Conservation (phyloP, 2,113 vertebrate species). For the Phycodurus eques region DNA sequence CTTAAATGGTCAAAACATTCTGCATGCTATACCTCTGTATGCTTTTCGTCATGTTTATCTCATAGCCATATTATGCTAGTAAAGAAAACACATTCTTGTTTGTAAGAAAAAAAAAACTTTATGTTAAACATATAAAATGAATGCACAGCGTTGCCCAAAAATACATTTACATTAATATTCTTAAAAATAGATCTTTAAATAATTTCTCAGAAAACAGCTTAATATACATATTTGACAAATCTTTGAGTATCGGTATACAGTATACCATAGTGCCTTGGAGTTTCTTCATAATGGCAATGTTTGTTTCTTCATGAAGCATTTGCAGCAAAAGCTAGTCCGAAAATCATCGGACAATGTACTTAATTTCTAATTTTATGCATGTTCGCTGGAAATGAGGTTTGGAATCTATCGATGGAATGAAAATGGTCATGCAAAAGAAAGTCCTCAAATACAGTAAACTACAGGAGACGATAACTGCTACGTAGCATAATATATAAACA, state of each 20-base stretch:
- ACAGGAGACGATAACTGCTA: slow-evolving; percentile 36
- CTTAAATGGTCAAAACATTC: not conserved
- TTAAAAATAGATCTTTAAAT: slow-evolving; percentile 83
- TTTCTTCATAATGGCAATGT: slow-evolving; percentile 20
- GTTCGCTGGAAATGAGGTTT: not conserved
- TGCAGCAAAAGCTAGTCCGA: slow-evolving; percentile 5
- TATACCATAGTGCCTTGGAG: slow-evolving; percentile 27
- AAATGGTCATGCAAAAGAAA: slow-evolving; percentile 24
- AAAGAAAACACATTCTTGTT: slow-evolving; percentile 40
- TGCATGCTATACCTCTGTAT: not conserved
- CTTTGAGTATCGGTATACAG: slow-evolving; percentile 50
- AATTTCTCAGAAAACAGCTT: slow-evolving; percentile 73
- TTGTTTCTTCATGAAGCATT: slow-evolving; percentile 47
- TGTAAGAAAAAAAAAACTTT: slow-evolving; percentile 53
- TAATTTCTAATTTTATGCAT: slow-evolving; percentile 31
- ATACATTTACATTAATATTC: slow-evolving; percentile 64
- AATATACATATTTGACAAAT: slow-evolving; percentile 75
- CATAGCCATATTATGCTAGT: not conserved
- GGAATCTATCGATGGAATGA: slow-evolving; percentile 14
- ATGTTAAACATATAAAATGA: slow-evolving; percentile 57
- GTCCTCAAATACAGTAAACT: not conserved
- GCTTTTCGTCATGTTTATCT: not conserved
- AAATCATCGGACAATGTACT: not conserved
- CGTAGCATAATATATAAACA: slow-evolving; percentile 45
- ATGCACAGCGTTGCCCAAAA: slow-evolving; percentile 49